These are phyloP conservation scores for Drosophila ercepeae DNA, from an alignment of 1,140 invertebrate genomes.

Conservation along the genomic window DNA sequence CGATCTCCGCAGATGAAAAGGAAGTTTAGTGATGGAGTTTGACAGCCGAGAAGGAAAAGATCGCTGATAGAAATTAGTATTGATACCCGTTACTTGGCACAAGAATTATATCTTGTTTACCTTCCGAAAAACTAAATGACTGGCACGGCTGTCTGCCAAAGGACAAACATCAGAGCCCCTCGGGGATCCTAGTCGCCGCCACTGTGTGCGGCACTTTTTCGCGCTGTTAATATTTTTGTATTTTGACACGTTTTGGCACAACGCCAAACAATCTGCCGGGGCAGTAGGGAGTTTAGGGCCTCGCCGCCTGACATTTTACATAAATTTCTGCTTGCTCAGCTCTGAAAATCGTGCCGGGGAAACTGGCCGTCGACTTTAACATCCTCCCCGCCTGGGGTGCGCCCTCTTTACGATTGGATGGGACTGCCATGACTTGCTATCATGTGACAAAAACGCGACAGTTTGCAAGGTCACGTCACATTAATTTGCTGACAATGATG, in stretches of 20 bases:
- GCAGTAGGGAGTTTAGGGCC: conserved; percentile 10
- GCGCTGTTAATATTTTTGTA: conserved; percentile 77
- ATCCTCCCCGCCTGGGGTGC: conserved; percentile 4
- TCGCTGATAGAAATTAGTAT: not conserved
- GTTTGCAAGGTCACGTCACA: conserved; percentile 81
- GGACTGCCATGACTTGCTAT: conserved; percentile 61
- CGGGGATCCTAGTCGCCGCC: not conserved
- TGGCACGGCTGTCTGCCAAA: too few relatives aligned
- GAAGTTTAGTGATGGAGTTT: not conserved
- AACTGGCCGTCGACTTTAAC: conserved; percentile 24
- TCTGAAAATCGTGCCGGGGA: conserved; percentile 52
- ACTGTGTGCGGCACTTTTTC: conserved; percentile 54
- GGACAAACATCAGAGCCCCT: conserved; percentile 29
- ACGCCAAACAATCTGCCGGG: conserved; percentile 13
- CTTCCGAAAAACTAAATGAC: too few relatives aligned
- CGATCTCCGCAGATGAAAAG: not conserved
- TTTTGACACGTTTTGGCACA: conserved; percentile 80
- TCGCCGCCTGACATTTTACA: conserved; percentile 67
- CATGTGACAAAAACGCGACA: conserved; percentile 80
- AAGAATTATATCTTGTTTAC: not conserved
- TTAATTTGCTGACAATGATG: conserved; percentile 82
- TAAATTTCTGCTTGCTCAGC: conserved; percentile 70
- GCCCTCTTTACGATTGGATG: not conserved
- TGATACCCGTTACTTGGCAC: not conserved
- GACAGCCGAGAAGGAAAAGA: not conserved